These are phyloP conservation scores for Prolemur simus DNA, from an alignment of 2,113 vertebrate genomes.

Conservation along the genomic window DNA sequence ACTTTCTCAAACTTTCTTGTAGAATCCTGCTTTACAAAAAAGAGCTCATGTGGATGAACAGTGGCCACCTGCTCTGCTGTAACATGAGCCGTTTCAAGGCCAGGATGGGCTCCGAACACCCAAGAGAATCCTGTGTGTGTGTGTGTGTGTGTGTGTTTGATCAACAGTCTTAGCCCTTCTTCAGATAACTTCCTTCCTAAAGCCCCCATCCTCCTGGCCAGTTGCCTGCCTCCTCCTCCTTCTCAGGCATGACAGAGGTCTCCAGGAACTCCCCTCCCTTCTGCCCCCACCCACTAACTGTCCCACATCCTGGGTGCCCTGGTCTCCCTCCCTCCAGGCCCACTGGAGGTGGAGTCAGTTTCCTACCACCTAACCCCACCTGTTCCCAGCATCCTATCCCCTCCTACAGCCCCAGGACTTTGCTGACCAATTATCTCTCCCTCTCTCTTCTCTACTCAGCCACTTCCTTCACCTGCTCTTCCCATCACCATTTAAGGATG, in stretches of 20 bases:
- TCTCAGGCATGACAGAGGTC: background rate
- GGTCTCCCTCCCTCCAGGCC: background rate
- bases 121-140: background rate
- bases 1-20: background rate
- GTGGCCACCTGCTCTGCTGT: background rate
- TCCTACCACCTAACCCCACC: constrained; percentile 37
- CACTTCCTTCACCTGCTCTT: background rate
- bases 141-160: background rate
- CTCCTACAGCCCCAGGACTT: background rate
- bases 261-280: background rate
- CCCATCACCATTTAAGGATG: background rate
- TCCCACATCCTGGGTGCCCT: background rate
- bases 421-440: background rate
- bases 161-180: background rate
- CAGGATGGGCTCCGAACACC: too few relatives aligned
- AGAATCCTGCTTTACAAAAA: background rate
- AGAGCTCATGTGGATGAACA: accelerated
- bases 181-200: background rate
- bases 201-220: background rate
- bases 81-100: background rate
- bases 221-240: background rate
- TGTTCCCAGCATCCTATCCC: background rate
- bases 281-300: background rate
- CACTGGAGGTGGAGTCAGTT: background rate
- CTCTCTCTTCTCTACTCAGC: background rate